Percentiles rank a stretch among this genome's conserved stretches.
These are phyloP conservation scores for Heliconius eleuchia DNA, from an alignment of 1,140 invertebrate species.

Conservation along the genomic window DNA sequence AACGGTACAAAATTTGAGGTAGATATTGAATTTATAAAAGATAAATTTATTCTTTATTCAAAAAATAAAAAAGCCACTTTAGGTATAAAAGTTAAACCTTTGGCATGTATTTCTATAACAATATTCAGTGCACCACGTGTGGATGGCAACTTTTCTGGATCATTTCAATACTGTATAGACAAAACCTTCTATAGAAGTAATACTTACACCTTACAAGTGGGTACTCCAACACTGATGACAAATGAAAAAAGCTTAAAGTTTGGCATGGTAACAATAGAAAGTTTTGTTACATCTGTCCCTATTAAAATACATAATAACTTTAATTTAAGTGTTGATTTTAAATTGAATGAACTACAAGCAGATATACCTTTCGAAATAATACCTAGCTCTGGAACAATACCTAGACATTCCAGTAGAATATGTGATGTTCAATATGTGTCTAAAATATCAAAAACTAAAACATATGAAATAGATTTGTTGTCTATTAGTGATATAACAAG, in stretches of 20 bases:
- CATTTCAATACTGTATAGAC: constrained; percentile 62
- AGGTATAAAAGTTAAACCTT: constrained; percentile 52
- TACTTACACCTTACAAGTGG: constrained; percentile 57
- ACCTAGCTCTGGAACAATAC: constrained; percentile 54
- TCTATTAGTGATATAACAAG: constrained; percentile 45
- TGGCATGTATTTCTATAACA: constrained; percentile 43
- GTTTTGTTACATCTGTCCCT: constrained; percentile 64
- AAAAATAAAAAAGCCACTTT: constrained; percentile 46
- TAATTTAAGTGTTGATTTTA: constrained; percentile 61
- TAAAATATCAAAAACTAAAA: constrained; percentile 66
- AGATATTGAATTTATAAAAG: constrained; percentile 51
- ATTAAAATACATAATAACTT: constrained; percentile 67
- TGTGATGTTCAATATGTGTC: constrained; percentile 63
- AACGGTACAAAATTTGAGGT: constrained; percentile 64
- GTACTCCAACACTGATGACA: constrained; percentile 59
- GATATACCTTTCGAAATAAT: constrained; percentile 69
- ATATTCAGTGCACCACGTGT: constrained; percentile 57
- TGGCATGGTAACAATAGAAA: constrained; percentile 71
- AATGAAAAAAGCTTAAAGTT: constrained; percentile 69
- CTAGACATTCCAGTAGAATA: constrained; percentile 58
- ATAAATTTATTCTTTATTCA: constrained; percentile 56
- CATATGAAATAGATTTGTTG: constrained; percentile 61
- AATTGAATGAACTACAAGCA: constrained; percentile 55
- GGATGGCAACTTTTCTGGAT: constrained; percentile 51
- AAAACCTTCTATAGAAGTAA: constrained; percentile 57